Base-by-base conservation (phyloP, 2,797 vertebrate species). In the Pangasius larnaudii region DNA sequence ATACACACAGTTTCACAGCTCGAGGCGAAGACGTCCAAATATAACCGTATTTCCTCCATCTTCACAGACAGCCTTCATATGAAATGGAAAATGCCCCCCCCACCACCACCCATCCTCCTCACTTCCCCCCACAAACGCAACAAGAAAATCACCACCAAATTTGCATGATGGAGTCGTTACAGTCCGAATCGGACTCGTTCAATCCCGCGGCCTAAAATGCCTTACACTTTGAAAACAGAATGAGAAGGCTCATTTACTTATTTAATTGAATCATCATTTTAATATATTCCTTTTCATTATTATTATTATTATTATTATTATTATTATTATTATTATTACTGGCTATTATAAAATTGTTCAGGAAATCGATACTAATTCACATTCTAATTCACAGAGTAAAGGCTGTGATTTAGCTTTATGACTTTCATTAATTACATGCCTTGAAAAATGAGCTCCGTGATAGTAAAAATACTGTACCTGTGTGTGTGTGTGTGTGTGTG, bases 401-500 rank as follows among this genome's bases (percentile, higher is more conserved):
- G 74, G 51, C 51, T 18, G 5, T 56, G 51, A 58, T 56, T 19
- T 33, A 33, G 18, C 9, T 18, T 53, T 4, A 53, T 78, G 49
- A 33, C 46, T n/a, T 33, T 30, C 2, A 51, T 77, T 7, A n/a
- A 30, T 53, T 53, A 78, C 16, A 30, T 78, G 39, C 22, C 39
- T 74, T 74, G 24, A 75, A 27, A 42, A 63, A 63, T 42, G 7
- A 51, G 19, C 59, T 61, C 8, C 33, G 16, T 33, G 42, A 13
- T 71, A n/a, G 69, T 33, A 67, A 75, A 59, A 58, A 30, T 5
- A 13, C 51, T 27, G 18, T 87, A 46, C 63, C 2, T 87, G 2
- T 78, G 65, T 67, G 63, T 67, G 63, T 65, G 63, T 33, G 24
- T 30, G 74, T 51, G 74, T 77, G 19, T 51, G 42, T 86, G 46